Base-by-base conservation (phyloP, 2,113 vertebrate genomes). In the Calidris pugnax region DNA sequence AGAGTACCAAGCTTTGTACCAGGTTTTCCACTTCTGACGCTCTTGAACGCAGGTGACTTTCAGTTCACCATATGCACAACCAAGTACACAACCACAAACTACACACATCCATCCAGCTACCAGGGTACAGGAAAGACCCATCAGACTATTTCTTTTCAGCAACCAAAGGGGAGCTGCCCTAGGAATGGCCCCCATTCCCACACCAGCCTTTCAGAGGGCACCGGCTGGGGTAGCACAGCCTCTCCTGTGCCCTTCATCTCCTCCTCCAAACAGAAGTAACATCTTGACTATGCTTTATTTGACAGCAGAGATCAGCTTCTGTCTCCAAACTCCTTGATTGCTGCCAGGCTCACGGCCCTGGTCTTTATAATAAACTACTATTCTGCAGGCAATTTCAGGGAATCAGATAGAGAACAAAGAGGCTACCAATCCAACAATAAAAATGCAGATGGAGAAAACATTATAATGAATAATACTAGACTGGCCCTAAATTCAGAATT, bases 381-480 rank as follows among this genome's bases (percentile, higher is more conserved):
- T 75, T 96, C 77, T 88, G 73, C 48, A 81, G 75, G 60, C 85
- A 90, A 84, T 82, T 95, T 74, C 41, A 81, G 92, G 83, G 33
- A 87, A 84, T 60, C 50, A 76, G 51, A 84, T 7, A 32, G 60
- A 78, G 60, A 93, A 78, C 48, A 92, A 90, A 90, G 64, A 78
- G 60, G 66, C 39, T 64, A 81, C 89, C 20, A 20, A 94, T 53
- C 15, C 57, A 89, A 92, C 68, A 77, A 78, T 53, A 74, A 96
- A 92, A 94, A 94, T 68, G 60, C 57, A 95, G 57, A 89, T 37
- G 43, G 56, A 92, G 90, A 92, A 96, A 94, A 82, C 57, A 82
- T 72, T 82, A 41, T 53, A 72, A 84, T 60, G 57, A 76, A 81
- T 71, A 92, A 87, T 73, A 94, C 72, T 53, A 91, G 45, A 78